phyloP scores from a whole-genome alignment of 2,113 vertebrate genomes.

The Zosterops pallidus region DNA sequence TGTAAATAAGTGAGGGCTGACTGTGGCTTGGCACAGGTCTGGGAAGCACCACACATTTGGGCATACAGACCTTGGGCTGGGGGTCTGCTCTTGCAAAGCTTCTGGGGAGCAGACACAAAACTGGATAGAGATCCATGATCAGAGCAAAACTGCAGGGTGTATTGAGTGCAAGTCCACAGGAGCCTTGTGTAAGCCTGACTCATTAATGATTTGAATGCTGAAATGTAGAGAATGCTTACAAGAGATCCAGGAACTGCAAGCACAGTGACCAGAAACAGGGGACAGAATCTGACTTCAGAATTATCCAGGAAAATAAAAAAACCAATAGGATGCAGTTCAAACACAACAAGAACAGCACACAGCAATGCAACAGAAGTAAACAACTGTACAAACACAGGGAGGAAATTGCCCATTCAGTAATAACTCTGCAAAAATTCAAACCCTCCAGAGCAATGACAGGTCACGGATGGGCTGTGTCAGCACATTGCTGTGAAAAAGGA shows the following conservation, averaged over 20 bases:
- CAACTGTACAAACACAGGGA: background rate
- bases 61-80: background rate
- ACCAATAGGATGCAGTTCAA: background rate
- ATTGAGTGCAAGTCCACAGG: background rate
- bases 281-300: background rate
- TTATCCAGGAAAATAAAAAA: background rate
- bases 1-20: background rate
- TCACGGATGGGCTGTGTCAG: background rate
- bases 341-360: background rate
- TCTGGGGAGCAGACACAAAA: background rate
- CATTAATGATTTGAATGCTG: background rate
- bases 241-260: background rate
- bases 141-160: background rate
- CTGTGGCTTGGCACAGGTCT: background rate
- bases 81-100: background rate
- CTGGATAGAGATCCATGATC: background rate
- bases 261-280: rapidly evolving
- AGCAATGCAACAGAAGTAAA: background rate
- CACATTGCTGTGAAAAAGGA: background rate
- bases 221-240: rapidly evolving
- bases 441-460: background rate
- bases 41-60: background rate
- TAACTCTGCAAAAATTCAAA: background rate
- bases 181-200: background rate
- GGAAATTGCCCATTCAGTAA: background rate